Evolutionary conservation across 2,888 invertebrate species (phyloP).

Genomic region (Agrotis ipsilon): DNA sequence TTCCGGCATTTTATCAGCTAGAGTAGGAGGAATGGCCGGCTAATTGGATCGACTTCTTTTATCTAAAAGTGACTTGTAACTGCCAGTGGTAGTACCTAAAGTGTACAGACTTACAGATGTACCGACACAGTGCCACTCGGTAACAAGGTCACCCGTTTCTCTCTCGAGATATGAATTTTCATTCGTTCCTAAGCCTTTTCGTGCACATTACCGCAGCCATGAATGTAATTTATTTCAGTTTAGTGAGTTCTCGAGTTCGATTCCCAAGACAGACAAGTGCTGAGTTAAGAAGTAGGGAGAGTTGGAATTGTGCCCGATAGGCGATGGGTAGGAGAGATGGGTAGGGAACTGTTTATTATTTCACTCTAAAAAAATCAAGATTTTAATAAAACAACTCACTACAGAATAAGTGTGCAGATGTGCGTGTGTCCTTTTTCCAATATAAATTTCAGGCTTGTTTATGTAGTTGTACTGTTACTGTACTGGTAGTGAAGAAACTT

Average conservation of each 20-base stretch:
- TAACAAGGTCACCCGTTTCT: slow-evolving; percentile 53
- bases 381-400: background rate
- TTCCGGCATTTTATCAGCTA: slow-evolving; percentile 70
- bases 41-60: slow-evolving; percentile 71
- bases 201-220: slow-evolving; percentile 36
- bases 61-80: slow-evolving; percentile 53
- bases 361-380: background rate
- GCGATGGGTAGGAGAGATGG: background rate
- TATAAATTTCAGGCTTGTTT: background rate
- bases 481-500: too few species aligned
- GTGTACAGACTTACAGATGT: slow-evolving; percentile 15
- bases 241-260: slow-evolving; percentile 38
- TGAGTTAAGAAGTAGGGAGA: slow-evolving; percentile 30
- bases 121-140: slow-evolving; percentile 25
- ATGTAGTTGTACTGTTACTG: background rate
- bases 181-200: slow-evolving; percentile 36
- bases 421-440: background rate
- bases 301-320: slow-evolving; percentile 33
- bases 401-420: background rate
- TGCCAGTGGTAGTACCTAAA: slow-evolving; percentile 15
- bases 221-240: slow-evolving; percentile 47
- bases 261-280: slow-evolving; percentile 37
- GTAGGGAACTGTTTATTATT: slow-evolving; percentile 6
- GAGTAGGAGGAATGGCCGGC: slow-evolving; percentile 62
- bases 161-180: slow-evolving; percentile 59